Percentiles rank a stretch among this genome's conserved stretches.
Evolutionary conservation across 2,113 vertebrate species (phyloP).

Genomic region (Xiphophorus hellerii): DNA sequence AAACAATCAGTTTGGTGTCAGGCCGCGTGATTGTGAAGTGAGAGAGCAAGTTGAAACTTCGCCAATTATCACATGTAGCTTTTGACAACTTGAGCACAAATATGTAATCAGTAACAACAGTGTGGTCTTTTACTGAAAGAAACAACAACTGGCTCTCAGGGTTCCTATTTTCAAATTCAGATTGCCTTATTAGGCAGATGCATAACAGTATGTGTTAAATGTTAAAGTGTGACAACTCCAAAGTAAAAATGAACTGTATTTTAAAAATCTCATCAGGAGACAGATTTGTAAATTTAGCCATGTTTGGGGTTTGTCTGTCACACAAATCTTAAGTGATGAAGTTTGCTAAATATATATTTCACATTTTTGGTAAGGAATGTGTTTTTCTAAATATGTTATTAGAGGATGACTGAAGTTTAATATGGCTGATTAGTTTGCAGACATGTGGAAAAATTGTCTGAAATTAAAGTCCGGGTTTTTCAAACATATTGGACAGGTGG

Average conservation of each 20-base stretch:
- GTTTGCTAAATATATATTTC: no score
- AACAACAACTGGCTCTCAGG: not conserved
- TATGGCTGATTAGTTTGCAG: not conserved
- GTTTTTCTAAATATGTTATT: no score
- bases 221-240: not conserved
- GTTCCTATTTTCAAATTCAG: not conserved
- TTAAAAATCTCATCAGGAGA: not conserved
- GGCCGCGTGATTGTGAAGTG: not conserved
- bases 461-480: no score
- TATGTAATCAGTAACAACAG: not conserved
- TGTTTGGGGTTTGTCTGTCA: no score
- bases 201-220: not conserved
- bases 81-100: not conserved
- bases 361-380: no score
- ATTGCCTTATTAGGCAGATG: not conserved
- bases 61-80: slow-evolving; percentile 5
- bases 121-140: not conserved
- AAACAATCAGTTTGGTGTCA: not conserved
- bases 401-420: not conserved
- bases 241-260: no score
- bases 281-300: no score
- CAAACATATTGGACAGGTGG: no score
- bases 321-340: no score
- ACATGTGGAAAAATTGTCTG: no score
- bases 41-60: slow-evolving; percentile 2